Percentiles rank a stretch among this genome's conserved stretches.
phyloP scores from a whole-genome alignment of 30 jellyfish, hydroid and myxozoan genomes.

The Aurelia coerulea region DNA sequence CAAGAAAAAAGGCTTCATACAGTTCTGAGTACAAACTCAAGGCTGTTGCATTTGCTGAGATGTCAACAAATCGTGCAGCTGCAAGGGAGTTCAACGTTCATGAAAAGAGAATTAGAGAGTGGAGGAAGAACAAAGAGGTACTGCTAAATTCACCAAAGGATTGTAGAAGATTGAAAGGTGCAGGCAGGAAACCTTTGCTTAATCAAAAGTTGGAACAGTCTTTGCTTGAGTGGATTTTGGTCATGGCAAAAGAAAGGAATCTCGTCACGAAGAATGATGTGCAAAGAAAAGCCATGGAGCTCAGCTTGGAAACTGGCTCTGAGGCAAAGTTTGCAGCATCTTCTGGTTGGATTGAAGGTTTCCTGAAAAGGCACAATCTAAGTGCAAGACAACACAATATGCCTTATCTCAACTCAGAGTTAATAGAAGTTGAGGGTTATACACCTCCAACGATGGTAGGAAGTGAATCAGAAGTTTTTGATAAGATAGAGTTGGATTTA shows the following conservation, averaged over 20 bases:
- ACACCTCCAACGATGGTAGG: constrained; percentile 65
- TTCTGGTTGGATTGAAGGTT: constrained; percentile 65
- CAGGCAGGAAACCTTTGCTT: constrained; percentile 58
- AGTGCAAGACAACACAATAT: neutral
- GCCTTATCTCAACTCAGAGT: neutral
- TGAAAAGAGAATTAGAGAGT: constrained; percentile 66
- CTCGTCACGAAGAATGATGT: constrained; percentile 45
- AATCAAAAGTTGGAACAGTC: constrained; percentile 38
- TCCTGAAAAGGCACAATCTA: constrained; percentile 48
- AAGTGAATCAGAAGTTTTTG: constrained; percentile 9
- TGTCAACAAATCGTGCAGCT: constrained; percentile 68
- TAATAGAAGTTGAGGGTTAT: neutral
- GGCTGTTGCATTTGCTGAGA: constrained; percentile 73
- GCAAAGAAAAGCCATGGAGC: constrained; percentile 60
- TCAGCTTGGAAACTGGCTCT: constrained; percentile 18
- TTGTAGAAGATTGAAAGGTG: constrained; percentile 68
- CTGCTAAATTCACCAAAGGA: constrained; percentile 66
- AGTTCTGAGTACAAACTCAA: constrained; percentile 59
- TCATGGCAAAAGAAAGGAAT: constrained; percentile 15
- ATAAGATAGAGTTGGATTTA: neutral
- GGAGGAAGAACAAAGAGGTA: constrained; percentile 66
- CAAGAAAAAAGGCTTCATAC: constrained; percentile 58
- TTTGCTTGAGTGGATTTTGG: constrained; percentile 38
- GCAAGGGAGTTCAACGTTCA: constrained; percentile 67
- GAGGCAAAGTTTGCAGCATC: constrained; percentile 44